phyloP scores from a whole-genome alignment of 2,888 invertebrate species.

The Reticulitermes lucifugus region DNA sequence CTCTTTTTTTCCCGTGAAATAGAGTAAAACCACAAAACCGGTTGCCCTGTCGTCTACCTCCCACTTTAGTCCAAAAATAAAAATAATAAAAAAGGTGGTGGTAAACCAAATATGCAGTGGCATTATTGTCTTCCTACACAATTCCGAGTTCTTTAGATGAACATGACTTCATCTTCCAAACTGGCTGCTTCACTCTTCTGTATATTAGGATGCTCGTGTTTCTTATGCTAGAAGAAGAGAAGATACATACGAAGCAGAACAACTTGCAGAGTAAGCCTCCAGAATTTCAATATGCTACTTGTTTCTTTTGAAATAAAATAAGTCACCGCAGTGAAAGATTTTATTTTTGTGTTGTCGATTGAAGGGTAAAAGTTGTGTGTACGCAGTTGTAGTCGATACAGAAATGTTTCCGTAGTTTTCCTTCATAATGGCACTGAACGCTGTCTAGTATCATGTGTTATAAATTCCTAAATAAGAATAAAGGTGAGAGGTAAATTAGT shows the following conservation, averaged over 20 bases:
- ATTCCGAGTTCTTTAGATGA: not conserved
- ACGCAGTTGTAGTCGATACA: no score
- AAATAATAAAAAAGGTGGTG: no score
- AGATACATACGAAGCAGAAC: not conserved
- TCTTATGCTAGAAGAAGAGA: not conserved
- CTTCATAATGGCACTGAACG: not conserved
- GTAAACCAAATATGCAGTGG: no score
- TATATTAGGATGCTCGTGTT: not conserved
- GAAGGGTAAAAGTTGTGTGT: not conserved
- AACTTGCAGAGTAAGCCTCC: not conserved
- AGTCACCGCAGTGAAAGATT: not conserved
- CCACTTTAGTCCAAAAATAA: no score
- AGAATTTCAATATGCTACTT: not conserved
- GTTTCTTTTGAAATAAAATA: not conserved
- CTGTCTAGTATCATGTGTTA: no score
- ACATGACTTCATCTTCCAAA: not conserved
- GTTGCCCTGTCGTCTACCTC: no score
- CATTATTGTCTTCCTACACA: not conserved
- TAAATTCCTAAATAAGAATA: no score
- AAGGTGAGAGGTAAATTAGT: no score
- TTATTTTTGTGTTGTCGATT: not conserved
- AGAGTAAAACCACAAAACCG: no score
- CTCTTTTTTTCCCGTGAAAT: no score
- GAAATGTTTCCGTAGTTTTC: not conserved
- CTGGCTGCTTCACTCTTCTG: not conserved